Conservation (phyloP, 1,140 invertebrate genomes). For the Magallana ariakensis region DNA sequence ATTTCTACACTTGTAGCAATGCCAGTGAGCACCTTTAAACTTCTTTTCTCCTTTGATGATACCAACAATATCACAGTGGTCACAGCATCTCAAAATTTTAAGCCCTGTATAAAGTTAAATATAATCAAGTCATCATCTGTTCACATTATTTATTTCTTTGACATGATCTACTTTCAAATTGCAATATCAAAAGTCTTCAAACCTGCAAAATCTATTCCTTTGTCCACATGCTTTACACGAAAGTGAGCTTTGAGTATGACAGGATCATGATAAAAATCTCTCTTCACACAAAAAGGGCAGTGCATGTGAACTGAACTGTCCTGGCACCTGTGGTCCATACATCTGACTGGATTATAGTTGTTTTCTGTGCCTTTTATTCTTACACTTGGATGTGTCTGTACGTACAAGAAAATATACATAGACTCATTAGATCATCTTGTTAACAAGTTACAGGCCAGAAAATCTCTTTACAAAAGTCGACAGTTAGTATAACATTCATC, state of each 20-base stretch:
- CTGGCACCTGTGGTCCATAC: slow-evolving; percentile 73
- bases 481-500: neutral
- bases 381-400: slow-evolving; percentile 79
- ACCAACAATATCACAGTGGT: slow-evolving; percentile 79
- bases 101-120: slow-evolving; percentile 69
- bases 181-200: neutral
- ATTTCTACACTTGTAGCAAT: slow-evolving; percentile 80
- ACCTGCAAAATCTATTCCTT: slow-evolving; percentile 80
- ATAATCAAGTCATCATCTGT: neutral
- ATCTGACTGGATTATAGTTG: slow-evolving; percentile 76
- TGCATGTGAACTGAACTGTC: slow-evolving; percentile 77
- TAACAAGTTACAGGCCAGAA: neutral
- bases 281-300: slow-evolving; percentile 79
- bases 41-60: slow-evolving; percentile 80
- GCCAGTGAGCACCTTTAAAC: slow-evolving; percentile 80
- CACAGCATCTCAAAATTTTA: slow-evolving; percentile 79
- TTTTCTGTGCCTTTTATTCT: slow-evolving; percentile 79
- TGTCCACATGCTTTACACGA: slow-evolving; percentile 80
- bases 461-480: neutral
- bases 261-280: slow-evolving; percentile 78
- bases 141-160: neutral
- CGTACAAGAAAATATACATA: slow-evolving; percentile 45
- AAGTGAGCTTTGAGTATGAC: slow-evolving; percentile 80
- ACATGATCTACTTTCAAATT: neutral
- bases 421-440: neutral